Percentiles rank a stretch among this genome's conserved stretches.
phyloP scores from a whole-genome alignment of 2,797 vertebrate species.

The Hephaestus fuliginosus region DNA sequence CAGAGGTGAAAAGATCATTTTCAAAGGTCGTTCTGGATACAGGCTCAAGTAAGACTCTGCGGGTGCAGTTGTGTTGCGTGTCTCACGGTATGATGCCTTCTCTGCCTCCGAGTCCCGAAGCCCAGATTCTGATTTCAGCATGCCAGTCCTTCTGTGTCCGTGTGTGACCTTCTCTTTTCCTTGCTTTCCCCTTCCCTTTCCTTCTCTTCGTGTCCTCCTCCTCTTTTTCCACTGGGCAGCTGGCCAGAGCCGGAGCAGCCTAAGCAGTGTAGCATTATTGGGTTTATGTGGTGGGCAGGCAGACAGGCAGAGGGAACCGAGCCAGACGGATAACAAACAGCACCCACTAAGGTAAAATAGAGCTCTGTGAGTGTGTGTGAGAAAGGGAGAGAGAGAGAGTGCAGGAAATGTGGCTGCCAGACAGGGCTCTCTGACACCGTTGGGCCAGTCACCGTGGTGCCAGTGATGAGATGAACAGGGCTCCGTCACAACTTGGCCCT shows the following conservation, averaged over 20 bases:
- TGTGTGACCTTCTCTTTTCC: constrained; percentile 73
- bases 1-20: not conserved
- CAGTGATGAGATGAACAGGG: constrained; percentile 76
- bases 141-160: constrained; percentile 52
- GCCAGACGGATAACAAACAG: constrained; percentile 82
- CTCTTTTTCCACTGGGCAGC: constrained; percentile 77
- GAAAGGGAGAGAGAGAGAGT: constrained; percentile 27
- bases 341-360: constrained; percentile 79
- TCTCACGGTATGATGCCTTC: constrained; percentile 34
- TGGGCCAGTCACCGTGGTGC: constrained; percentile 83
- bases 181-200: constrained; percentile 69
- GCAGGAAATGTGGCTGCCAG: constrained; percentile 79
- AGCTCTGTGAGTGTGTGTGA: constrained; percentile 46
- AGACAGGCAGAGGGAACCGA: constrained; percentile 78
- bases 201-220: constrained; percentile 66
- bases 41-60: constrained; percentile 15
- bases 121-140: constrained; percentile 42
- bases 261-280: constrained; percentile 78
- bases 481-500: constrained; percentile 65
- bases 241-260: constrained; percentile 68
- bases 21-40: not conserved
- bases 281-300: constrained; percentile 79
- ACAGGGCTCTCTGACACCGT: constrained; percentile 77
- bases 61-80: constrained; percentile 33
- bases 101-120: constrained; percentile 38